These are phyloP conservation scores for Aspidoscelis tigris DNA, from an alignment of 2,113 vertebrate genomes.

Conservation along the genomic window DNA sequence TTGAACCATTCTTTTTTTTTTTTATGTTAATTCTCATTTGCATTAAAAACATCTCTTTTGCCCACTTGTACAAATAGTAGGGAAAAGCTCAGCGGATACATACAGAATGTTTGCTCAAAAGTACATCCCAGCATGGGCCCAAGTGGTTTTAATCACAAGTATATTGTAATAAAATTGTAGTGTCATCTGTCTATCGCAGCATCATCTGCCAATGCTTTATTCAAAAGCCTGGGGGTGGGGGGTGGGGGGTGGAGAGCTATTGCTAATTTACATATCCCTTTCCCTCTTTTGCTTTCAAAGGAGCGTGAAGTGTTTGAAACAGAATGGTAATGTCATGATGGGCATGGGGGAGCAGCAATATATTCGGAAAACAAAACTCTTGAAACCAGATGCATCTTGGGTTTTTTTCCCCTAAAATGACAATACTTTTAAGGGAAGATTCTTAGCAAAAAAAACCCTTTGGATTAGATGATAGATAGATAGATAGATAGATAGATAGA, in stretches of 20 bases:
- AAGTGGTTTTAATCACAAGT: background rate
- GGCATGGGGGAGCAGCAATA: no score
- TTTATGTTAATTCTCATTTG: background rate
- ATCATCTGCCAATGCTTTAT: background rate
- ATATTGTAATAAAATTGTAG: background rate
- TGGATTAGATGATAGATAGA: no score
- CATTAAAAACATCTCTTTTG: background rate
- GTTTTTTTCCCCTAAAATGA: background rate
- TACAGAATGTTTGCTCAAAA: background rate
- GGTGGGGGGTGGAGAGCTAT: background rate
- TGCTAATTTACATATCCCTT: background rate
- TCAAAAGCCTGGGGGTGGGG: background rate
- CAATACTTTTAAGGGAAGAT: background rate
- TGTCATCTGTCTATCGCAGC: background rate
- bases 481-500: no score
- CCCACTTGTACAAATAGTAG: no score
- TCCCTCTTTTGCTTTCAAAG: background rate
- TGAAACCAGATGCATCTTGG: background rate
- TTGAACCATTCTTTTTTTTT: background rate
- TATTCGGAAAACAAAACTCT: background rate
- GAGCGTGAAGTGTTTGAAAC: background rate
- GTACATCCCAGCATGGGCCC: background rate
- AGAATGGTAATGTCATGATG: no score
- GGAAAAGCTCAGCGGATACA: background rate
- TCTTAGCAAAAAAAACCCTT: background rate